These are phyloP conservation scores for Epinephelus lanceolatus DNA, from an alignment of 2,113 vertebrate genomes.

Conservation along the genomic window DNA sequence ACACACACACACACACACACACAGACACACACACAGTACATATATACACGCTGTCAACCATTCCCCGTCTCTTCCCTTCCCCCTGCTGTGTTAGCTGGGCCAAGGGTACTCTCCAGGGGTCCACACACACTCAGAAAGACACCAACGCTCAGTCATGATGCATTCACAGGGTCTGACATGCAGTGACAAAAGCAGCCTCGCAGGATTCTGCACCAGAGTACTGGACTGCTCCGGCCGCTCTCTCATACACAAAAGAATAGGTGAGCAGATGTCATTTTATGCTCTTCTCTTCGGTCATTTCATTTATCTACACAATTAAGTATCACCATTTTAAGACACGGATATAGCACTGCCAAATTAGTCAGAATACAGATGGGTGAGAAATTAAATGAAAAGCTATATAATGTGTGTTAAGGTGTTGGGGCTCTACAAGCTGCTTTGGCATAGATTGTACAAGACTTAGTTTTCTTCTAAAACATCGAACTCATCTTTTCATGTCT, in stretches of 20 bases:
- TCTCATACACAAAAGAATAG: constrained; percentile 1
- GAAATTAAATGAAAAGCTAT: neutral
- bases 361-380: neutral
- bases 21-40: neutral
- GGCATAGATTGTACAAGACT: neutral
- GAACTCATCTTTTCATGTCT: neutral
- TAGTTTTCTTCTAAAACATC: neutral
- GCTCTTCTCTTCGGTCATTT: constrained; percentile 12
- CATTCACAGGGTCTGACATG: constrained; percentile 47
- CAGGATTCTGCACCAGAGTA: constrained; percentile 12
- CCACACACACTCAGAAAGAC: constrained; percentile 47
- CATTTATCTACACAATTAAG: neutral
- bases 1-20: neutral
- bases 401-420: neutral
- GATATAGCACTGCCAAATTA: constrained; percentile 6
- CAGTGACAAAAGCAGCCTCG: constrained; percentile 43
- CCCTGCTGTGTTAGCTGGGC: constrained; percentile 25
- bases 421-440: neutral
- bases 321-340: constrained; percentile 1
- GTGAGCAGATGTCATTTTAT: constrained; percentile 39
- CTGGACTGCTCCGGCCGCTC: neutral
- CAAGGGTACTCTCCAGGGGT: constrained; percentile 60
- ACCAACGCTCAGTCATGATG: constrained; percentile 55
- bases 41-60: constrained; percentile 9
- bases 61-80: constrained; percentile 9